Evolutionary conservation across 2,888 invertebrate genomes (phyloP), one percentile per base, ranked within the genome.

Genomic region (Scrobipalpa atriplicella): DNA sequence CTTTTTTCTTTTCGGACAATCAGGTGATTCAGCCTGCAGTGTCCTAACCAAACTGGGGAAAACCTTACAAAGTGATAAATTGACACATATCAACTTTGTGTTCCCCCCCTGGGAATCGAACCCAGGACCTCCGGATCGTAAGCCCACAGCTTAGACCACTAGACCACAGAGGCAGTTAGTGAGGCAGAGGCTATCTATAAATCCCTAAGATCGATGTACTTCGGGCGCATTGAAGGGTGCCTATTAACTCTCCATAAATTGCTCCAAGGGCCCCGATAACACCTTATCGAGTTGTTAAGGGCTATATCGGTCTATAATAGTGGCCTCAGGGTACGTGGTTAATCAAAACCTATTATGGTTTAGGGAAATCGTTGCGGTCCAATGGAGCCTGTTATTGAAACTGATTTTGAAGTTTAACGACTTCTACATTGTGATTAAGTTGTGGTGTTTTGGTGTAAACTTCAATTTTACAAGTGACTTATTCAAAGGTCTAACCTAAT

Each of bases 201-300:
- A 62, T 21, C 62, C 21, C 7, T 13, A 62, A 62, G 62, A 67
- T 62, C 65, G 62, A 62, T 68, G 61, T 63, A 56, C 62, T 39
- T 54, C 43, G 64, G 56, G 78, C 73, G 77, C 80, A 82, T 83
- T 81, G 79, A 83, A 83, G 87, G 86, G 85, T 84, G 79, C 81
- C 88, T 83, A 87, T 90, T 86, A 89, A 85, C 86, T 86, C 81
- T 76, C 83, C 81, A 87, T 89, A 88, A 90, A 89, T 87, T 83
- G 85, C 75, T 78, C 78, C 74, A 78, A 82, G 85, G 86, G 78
- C 78, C 76, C 72, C 84, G 90, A 90, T 89, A 89, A 82, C 87
- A 85, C 86, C 83, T 88, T 89, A 90, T 90, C 90, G 87, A 84
- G 84, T 81, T 83, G 86, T 87, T 85, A 83, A 81, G 84, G 79